Conservation (phyloP, 2,888 invertebrate species). For the Antitype chi region DNA sequence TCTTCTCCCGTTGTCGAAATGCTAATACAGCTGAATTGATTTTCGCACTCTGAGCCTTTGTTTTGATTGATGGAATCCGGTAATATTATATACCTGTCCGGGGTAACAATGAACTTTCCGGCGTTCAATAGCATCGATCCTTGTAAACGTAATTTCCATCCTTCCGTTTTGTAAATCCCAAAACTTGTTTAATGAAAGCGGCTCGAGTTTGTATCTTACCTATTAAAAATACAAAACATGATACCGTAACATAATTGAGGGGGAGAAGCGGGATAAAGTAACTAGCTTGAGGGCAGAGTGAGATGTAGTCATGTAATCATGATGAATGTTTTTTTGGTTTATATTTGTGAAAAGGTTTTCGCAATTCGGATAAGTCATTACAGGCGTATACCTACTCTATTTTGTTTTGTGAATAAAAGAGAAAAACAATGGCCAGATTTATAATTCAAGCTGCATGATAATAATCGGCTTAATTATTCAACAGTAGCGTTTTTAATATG, state of each 20-base stretch:
- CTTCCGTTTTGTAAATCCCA: slow-evolving; percentile 26
- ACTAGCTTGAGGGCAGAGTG: slow-evolving; percentile 26
- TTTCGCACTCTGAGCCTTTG: slow-evolving; percentile 65
- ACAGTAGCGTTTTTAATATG: neutral
- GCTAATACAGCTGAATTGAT: slow-evolving; percentile 72
- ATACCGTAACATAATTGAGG: slow-evolving; percentile 34
- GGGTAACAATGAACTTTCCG: slow-evolving; percentile 50
- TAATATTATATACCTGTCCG: slow-evolving; percentile 58
- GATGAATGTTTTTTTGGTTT: slow-evolving; percentile 28
- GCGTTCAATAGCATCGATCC: slow-evolving; percentile 44
- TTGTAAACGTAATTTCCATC: slow-evolving; percentile 32
- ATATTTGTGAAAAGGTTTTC: slow-evolving; percentile 31
- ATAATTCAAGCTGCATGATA: neutral
- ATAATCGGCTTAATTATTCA: neutral
- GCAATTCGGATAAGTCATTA: slow-evolving; percentile 39
- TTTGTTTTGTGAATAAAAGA: slow-evolving; percentile 22
- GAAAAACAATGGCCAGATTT: neutral
- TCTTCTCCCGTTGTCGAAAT: slow-evolving; percentile 77
- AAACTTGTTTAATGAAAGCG: slow-evolving; percentile 31
- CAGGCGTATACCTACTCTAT: neutral
- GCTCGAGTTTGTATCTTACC: slow-evolving; percentile 25
- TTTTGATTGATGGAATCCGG: slow-evolving; percentile 69
- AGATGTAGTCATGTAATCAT: slow-evolving; percentile 27
- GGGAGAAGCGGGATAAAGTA: slow-evolving; percentile 27
- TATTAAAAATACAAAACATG: slow-evolving; percentile 35